Percentiles rank a stretch among this genome's conserved stretches.
Evolutionary conservation across 2,797 vertebrate species (phyloP).

Genomic region (Sibirionetta formosa): DNA sequence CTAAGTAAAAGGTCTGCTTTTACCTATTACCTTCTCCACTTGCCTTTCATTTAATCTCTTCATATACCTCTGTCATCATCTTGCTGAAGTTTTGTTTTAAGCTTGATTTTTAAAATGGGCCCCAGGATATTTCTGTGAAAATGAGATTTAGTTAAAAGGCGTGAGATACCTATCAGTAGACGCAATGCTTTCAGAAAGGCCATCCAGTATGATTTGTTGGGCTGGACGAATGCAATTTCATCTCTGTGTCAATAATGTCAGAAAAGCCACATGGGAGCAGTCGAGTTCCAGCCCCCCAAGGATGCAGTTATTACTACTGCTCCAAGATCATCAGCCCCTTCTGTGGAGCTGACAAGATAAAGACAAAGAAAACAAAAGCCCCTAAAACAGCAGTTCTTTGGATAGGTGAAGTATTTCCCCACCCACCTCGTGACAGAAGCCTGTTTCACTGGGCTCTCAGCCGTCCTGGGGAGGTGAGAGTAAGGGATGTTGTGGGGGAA

Average conservation of each 20-base stretch:
- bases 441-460: accelerated
- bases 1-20: neutral
- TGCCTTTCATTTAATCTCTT: neutral
- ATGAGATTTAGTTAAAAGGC: neutral
- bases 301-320: neutral
- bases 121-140: neutral
- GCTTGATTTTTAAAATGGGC: neutral
- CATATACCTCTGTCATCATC: neutral
- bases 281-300: neutral
- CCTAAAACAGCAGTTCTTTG: neutral
- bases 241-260: accelerated
- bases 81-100: neutral
- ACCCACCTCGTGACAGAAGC: neutral
- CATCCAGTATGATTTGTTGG: neutral
- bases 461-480: neutral
- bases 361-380: neutral
- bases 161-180: neutral
- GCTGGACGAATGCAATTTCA: neutral
- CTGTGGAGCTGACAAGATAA: neutral
- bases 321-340: neutral
- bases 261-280: neutral
- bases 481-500: accelerated
- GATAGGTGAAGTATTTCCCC: neutral
- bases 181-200: neutral
- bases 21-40: neutral